These are phyloP conservation scores for Diachasmimorpha longicaudata DNA, from an alignment of 1,140 invertebrate genomes.

Conservation along the genomic window DNA sequence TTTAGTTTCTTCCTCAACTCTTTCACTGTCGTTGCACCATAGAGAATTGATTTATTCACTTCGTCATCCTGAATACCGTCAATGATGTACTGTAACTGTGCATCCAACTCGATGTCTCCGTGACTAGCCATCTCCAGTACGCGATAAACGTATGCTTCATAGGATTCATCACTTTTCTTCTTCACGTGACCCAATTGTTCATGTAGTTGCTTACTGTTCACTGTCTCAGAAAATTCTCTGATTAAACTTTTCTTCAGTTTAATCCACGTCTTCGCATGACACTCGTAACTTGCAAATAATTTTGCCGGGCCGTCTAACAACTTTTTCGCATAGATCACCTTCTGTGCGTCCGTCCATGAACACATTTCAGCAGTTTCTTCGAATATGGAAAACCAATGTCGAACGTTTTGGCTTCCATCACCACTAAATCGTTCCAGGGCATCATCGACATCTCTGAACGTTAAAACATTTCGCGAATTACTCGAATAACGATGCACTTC, in stretches of 20 bases:
- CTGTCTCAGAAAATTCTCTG: constrained; percentile 33
- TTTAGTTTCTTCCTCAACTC: constrained; percentile 41
- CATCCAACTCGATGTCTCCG: constrained; percentile 38
- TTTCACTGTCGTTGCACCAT: constrained; percentile 39
- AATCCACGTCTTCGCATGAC: constrained; percentile 24
- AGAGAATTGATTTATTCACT: constrained; percentile 46
- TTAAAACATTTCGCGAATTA: too few relatives aligned
- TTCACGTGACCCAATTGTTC: constrained; percentile 26
- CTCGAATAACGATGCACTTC: too few relatives aligned
- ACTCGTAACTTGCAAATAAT: constrained; percentile 9
- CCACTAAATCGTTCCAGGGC: constrained; percentile 34
- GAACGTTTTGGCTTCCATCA: constrained; percentile 28
- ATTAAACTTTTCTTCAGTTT: constrained; percentile 29
- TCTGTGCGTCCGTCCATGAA: too few relatives aligned
- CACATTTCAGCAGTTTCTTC: too few relatives aligned
- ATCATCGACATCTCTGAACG: constrained; percentile 36
- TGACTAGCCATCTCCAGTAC: constrained; percentile 43
- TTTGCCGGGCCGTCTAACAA: constrained; percentile 32
- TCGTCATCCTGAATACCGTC: too few relatives aligned
- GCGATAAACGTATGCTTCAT: too few relatives aligned
- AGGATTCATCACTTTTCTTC: constrained; percentile 36
- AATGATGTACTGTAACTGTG: constrained; percentile 48
- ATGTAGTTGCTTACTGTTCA: constrained; percentile 34
- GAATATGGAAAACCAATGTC: constrained; percentile 34
- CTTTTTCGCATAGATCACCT: too few relatives aligned